Conservation (phyloP, 2,113 vertebrate genomes). For the Otocyon megalotis region DNA sequence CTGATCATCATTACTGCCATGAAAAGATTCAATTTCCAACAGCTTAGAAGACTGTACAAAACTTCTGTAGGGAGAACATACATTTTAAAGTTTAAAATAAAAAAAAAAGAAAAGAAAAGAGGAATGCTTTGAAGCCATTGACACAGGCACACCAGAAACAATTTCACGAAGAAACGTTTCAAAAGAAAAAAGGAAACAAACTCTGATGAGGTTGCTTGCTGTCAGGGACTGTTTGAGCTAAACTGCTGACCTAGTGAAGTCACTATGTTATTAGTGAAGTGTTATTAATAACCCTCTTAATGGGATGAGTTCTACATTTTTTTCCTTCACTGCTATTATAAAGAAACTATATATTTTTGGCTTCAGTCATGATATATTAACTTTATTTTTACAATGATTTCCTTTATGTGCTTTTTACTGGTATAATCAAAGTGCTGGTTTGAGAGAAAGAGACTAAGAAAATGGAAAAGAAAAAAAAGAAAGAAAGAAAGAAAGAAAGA, state of each 20-base stretch:
- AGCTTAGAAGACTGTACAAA: background rate
- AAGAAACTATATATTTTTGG: background rate
- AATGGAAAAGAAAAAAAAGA: background rate
- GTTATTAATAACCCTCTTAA: constrained; percentile 24
- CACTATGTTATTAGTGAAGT: background rate
- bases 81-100: background rate
- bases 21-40: background rate
- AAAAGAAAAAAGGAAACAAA: background rate
- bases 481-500: background rate
- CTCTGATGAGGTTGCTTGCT: background rate
- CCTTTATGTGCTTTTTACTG: background rate
- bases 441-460: background rate
- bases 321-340: constrained; percentile 18
- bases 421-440: background rate
- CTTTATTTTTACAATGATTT: constrained; percentile 34
- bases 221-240: background rate
- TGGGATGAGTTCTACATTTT: background rate
- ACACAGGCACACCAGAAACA: background rate
- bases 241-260: background rate
- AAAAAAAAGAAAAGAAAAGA: background rate
- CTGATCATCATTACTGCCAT: background rate
- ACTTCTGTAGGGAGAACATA: background rate
- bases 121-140: constrained; percentile 36
- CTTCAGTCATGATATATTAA: background rate
- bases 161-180: constrained; percentile 21